Evolutionary conservation across 2,888 invertebrate species (phyloP).

Genomic region (Gordius sp.): DNA sequence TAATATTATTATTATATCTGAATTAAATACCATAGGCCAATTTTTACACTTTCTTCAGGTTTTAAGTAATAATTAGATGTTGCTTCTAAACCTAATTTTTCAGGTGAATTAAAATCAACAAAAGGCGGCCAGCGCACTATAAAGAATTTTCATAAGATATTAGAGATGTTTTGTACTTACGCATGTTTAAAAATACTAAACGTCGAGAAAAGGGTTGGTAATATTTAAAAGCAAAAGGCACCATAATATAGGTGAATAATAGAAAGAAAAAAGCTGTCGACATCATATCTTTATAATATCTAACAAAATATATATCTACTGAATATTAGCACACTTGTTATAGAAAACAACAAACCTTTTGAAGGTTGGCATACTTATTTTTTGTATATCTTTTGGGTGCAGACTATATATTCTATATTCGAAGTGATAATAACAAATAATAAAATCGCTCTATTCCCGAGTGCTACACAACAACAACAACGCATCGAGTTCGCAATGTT

Average conservation of each 20-base stretch:
- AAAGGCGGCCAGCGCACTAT: constrained; percentile 8
- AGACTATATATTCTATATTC: too few species aligned
- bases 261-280: neutral
- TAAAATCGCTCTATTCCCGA: too few species aligned
- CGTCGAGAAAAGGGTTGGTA: neutral
- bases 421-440: too few species aligned
- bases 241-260: neutral
- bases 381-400: too few species aligned
- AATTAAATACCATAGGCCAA: constrained; percentile 5
- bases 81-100: neutral
- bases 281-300: neutral
- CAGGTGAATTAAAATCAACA: constrained; percentile 11
- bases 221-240: neutral
- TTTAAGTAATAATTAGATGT: neutral
- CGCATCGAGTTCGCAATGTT: too few species aligned
- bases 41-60: neutral
- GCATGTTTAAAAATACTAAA: neutral
- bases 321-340: too few species aligned
- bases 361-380: too few species aligned
- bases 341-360: too few species aligned
- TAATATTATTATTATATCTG: neutral
- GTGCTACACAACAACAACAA: too few species aligned
- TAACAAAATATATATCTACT: too few species aligned
- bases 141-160: neutral
- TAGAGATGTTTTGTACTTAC: neutral